A percentile compares a stretch with the other conserved stretches of the same genome.
phyloP scores from a whole-genome alignment of 2,888 invertebrate species.

The Acleris cristana region DNA sequence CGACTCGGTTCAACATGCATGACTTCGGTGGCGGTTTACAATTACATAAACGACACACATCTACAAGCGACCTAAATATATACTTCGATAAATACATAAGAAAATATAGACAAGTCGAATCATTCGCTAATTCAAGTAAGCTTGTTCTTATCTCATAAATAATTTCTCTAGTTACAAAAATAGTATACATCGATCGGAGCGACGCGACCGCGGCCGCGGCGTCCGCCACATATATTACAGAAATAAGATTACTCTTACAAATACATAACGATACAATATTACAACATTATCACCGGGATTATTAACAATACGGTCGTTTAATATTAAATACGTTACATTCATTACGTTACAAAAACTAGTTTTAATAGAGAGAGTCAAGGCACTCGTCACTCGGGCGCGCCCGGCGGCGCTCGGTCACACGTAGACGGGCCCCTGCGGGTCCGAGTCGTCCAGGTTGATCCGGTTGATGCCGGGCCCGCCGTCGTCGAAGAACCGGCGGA shows the following conservation, averaged over 20 bases:
- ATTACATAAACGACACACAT: slow-evolving; percentile 77
- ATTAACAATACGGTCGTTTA: slow-evolving; percentile 80
- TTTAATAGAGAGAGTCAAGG: slow-evolving; percentile 82
- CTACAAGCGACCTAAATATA: slow-evolving; percentile 65
- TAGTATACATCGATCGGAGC: slow-evolving; percentile 78
- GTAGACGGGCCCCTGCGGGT: slow-evolving; percentile 94
- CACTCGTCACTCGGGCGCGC: slow-evolving; percentile 53
- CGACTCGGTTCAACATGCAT: slow-evolving; percentile 46
- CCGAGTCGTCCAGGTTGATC: slow-evolving; percentile 92
- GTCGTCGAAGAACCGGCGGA: slow-evolving; percentile 98
- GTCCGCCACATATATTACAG: slow-evolving; percentile 74
- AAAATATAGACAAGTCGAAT: slow-evolving; percentile 77
- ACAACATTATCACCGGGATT: slow-evolving; percentile 84
- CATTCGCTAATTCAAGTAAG: slow-evolving; percentile 74
- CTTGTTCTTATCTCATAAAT: slow-evolving; percentile 82
- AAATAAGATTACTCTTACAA: slow-evolving; percentile 79
- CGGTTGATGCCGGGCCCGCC: slow-evolving; percentile 89
- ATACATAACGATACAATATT: slow-evolving; percentile 84
- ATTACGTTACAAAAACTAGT: slow-evolving; percentile 73
- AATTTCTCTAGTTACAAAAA: slow-evolving; percentile 83
- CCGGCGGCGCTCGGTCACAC: slow-evolving; percentile 76
- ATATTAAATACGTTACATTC: slow-evolving; percentile 76
- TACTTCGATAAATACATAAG: slow-evolving; percentile 80
- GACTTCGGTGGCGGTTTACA: slow-evolving; percentile 69
- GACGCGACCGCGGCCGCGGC: slow-evolving; percentile 47